phyloP scores from a whole-genome alignment of 2,888 invertebrate genomes.

The Carterocephalus palaemon region DNA sequence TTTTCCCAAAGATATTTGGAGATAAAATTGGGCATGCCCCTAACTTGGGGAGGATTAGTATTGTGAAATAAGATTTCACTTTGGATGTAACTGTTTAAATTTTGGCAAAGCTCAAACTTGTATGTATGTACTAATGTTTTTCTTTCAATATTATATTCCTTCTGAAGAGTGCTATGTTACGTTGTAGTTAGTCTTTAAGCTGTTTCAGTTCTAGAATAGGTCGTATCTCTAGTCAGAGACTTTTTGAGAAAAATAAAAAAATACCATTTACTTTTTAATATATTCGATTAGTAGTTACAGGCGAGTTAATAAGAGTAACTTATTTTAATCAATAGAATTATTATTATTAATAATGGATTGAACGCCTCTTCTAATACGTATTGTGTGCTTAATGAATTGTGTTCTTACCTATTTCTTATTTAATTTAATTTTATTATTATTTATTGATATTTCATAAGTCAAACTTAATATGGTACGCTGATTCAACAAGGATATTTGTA shows the following conservation, averaged over 20 bases:
- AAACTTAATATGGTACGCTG: too few species aligned
- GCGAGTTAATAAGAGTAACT: slow-evolving; percentile 66
- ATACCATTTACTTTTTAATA: slow-evolving; percentile 76
- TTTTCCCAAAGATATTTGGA: neutral
- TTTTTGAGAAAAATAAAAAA: slow-evolving; percentile 59
- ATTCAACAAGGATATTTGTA: too few species aligned
- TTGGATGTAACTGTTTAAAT: slow-evolving; percentile 49
- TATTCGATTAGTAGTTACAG: slow-evolving; percentile 60
- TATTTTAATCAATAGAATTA: slow-evolving; percentile 45
- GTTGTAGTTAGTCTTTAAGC: slow-evolving; percentile 56
- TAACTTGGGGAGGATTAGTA: slow-evolving; percentile 16
- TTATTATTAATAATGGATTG: slow-evolving; percentile 53
- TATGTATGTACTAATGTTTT: slow-evolving; percentile 49
- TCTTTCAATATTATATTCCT: slow-evolving; percentile 52
- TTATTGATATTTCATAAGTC: too few species aligned
- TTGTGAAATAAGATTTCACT: slow-evolving; percentile 73
- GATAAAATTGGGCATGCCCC: slow-evolving; percentile 6
- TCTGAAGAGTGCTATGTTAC: slow-evolving; percentile 72
- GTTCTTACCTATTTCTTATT: neutral
- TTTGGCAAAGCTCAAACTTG: slow-evolving; percentile 74
- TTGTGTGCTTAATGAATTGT: slow-evolving; percentile 17
- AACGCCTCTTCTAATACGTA: slow-evolving; percentile 42
- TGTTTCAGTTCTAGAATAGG: slow-evolving; percentile 68
- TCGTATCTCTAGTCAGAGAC: slow-evolving; percentile 78
- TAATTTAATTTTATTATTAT: too few species aligned